These are phyloP conservation scores for Erynnis tages DNA, from an alignment of 2,888 invertebrate genomes.

Conservation along the genomic window DNA sequence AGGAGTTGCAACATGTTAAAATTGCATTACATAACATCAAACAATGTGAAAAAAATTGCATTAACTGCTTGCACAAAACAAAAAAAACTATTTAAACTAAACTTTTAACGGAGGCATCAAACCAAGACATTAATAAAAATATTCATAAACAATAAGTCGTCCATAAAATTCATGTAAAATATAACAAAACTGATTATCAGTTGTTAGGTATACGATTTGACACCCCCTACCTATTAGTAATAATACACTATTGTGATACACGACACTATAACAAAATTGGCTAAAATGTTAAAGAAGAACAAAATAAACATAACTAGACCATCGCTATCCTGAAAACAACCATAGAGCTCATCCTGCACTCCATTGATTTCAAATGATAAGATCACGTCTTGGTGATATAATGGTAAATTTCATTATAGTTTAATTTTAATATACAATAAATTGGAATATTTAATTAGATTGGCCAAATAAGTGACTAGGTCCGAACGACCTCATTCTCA, in stretches of 20 bases:
- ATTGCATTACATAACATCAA: conserved; percentile 83
- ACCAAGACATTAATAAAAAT: conserved; percentile 75
- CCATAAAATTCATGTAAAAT: conserved; percentile 78
- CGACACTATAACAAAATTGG: conserved; percentile 80
- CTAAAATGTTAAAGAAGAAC: conserved; percentile 76
- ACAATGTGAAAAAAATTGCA: conserved; percentile 82
- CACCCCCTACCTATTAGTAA: conserved; percentile 77
- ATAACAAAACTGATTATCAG: conserved; percentile 68
- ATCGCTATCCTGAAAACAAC: conserved; percentile 79
- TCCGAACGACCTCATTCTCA: conserved; percentile 74
- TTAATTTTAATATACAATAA: conserved; percentile 78
- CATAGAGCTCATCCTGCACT: conserved; percentile 77
- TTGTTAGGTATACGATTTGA: conserved; percentile 77
- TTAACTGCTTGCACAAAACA: conserved; percentile 81
- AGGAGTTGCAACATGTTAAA: conserved; percentile 83
- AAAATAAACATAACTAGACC: conserved; percentile 80
- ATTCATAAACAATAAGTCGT: conserved; percentile 76
- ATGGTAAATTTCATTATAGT: conserved; percentile 75
- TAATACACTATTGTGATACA: conserved; percentile 80
- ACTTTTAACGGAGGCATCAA: conserved; percentile 80
- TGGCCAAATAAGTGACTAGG: conserved; percentile 81
- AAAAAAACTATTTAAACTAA: conserved; percentile 80
- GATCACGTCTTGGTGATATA: conserved; percentile 67
- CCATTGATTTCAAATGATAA: conserved; percentile 72
- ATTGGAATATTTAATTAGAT: conserved; percentile 80